phyloP scores from a whole-genome alignment of 2,113 vertebrate genomes.

The Dolichallabes microphthalmus region DNA sequence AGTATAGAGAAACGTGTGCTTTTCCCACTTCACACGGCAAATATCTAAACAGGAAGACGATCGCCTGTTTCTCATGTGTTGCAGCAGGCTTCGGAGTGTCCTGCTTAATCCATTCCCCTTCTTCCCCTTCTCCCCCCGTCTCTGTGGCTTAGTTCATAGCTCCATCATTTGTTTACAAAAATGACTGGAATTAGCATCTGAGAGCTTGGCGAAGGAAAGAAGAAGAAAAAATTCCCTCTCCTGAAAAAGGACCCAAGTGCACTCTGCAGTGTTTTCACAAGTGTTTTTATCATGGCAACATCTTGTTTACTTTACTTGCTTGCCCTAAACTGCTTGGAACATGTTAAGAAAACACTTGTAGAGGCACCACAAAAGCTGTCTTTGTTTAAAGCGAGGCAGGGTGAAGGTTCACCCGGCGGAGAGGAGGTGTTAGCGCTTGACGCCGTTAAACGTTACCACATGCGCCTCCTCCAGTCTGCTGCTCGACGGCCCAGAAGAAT shows the following conservation, averaged over 20 bases:
- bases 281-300: slow-evolving; percentile 99
- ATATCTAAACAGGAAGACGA: slow-evolving; percentile 33
- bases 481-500: slow-evolving; percentile 43
- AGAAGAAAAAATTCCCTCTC: slow-evolving; percentile 48
- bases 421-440: slow-evolving; percentile 95
- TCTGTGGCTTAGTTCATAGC: slow-evolving; percentile 57
- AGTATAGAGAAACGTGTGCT: slow-evolving; percentile 16
- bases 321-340: slow-evolving; percentile 99
- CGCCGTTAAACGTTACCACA: slow-evolving; percentile 98
- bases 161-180: slow-evolving; percentile 77
- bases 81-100: slow-evolving; percentile 57
- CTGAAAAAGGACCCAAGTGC: slow-evolving; percentile 77
- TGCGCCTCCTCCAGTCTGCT: slow-evolving; percentile 68
- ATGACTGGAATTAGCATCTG: slow-evolving; percentile 69
- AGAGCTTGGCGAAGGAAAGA: slow-evolving; percentile 55
- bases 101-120: slow-evolving; percentile 67
- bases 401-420: slow-evolving; percentile 79
- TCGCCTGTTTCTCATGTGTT: slow-evolving; percentile 43
- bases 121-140: slow-evolving; percentile 68
- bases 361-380: slow-evolving; percentile 92
- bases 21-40: slow-evolving; percentile 11
- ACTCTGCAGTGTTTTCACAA: slow-evolving; percentile 97
- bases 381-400: slow-evolving; percentile 86
- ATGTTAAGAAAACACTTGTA: slow-evolving; percentile 99
- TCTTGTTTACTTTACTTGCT: slow-evolving; percentile 99